These are phyloP conservation scores for Phalacrocorax carbo DNA, from an alignment of 2,113 vertebrate species.

Conservation along the genomic window DNA sequence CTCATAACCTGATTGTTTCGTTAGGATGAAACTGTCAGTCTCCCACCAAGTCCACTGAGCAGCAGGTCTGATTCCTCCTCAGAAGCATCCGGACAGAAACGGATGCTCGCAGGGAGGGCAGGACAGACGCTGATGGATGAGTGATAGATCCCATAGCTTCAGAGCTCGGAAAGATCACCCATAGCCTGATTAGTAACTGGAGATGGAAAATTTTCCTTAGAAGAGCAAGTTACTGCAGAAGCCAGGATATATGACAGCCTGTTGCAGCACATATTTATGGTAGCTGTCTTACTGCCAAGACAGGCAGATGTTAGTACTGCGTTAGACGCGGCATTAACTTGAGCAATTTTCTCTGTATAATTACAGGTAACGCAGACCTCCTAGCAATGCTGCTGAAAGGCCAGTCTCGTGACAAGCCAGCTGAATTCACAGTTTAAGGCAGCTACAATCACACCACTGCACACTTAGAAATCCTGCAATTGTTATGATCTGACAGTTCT, in stretches of 20 bases:
- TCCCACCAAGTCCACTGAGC: neutral
- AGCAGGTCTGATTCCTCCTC: neutral
- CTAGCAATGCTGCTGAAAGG: neutral
- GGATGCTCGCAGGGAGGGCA: neutral
- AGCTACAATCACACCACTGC: neutral
- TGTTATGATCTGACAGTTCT: neutral
- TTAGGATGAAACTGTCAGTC: neutral
- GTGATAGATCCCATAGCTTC: neutral
- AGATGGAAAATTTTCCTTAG: neutral
- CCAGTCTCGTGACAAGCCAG: neutral
- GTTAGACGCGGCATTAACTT: neutral
- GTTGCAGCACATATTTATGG: neutral
- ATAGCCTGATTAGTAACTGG: neutral
- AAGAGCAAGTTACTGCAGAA: neutral
- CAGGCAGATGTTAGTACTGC: neutral
- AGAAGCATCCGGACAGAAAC: neutral
- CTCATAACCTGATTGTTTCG: neutral
- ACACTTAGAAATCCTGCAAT: neutral
- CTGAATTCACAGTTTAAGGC: neutral
- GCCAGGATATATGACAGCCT: constrained; percentile 2
- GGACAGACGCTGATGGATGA: neutral
- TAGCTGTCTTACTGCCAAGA: neutral
- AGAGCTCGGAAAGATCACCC: neutral
- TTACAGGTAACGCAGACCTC: neutral
- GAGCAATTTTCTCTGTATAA: neutral